Base-by-base conservation (phyloP, 92 coral and sea anemone genomes). In the Ricordea florida region DNA sequence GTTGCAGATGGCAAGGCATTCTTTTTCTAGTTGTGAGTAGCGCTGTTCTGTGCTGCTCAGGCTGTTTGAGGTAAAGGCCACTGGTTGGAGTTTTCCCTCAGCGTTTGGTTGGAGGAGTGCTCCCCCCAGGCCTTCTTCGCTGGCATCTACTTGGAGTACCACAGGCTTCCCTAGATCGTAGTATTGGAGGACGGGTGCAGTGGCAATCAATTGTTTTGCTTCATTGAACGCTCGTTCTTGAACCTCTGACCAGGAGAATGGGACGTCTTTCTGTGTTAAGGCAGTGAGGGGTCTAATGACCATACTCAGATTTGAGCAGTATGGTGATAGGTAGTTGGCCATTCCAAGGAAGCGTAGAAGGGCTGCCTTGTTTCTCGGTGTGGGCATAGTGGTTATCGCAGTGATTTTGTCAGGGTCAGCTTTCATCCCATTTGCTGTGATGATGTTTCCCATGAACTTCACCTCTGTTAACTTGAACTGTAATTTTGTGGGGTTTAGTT, bases 1-100 rank as follows among this genome's bases (percentile, higher is more conserved):
- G 55, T 80, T 61, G 45, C 91, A 86, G 32, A 84, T 84, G 37
- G 90, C 82, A 11, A 79, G 64, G 72, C 86, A 79, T 57, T 85
- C 86, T 37, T 83, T 76, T 61, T 59, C 65, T 0, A 69, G 59
- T 47, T 69, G 83, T 2, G 78, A 75, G 43, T 83, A 62, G 50
- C 81, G 76, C 36, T 78, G 81, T 47, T 79, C 77, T 4, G 85
- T 79, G 17, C 55, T 29, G 49, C 21, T 85, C 76, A 78, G 65
- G 53, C 90, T 85, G 41, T 46, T n/a, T 69, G 21, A 70, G 1
- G 81, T 78, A 34, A 61, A 85, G 17, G 85, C 69, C 0, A 77
- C 81, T 15, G 81, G 85, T 32, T 62, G 74, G 3, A 77, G 83
- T 11, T 52, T n/a, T 9, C 76, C 75, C 31, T 68, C 57, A 33